These are phyloP conservation scores for Xyliphius kryptos DNA, from an alignment of 2,113 vertebrate species.

Conservation along the genomic window DNA sequence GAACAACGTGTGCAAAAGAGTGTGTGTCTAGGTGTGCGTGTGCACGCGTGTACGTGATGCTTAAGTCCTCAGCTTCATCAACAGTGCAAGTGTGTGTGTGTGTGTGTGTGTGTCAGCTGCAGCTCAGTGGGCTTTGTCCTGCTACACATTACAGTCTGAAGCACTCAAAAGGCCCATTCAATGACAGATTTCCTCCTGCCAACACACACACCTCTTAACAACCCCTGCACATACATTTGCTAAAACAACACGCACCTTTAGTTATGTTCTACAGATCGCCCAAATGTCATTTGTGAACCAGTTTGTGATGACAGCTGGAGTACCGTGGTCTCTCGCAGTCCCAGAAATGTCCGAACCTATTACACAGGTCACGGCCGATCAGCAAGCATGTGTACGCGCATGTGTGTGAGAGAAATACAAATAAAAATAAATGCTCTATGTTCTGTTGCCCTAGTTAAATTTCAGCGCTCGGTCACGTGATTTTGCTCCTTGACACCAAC, in stretches of 20 bases:
- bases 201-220: constrained; percentile 17
- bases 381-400: background rate
- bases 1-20: too few species aligned
- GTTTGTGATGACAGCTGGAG: constrained; percentile 28
- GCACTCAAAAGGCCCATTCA: constrained; percentile 75
- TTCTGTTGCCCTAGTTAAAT: too few species aligned
- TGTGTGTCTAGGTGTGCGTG: too few species aligned
- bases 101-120: constrained; percentile 50
- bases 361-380: constrained; percentile 16
- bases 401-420: too few species aligned
- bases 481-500: too few species aligned
- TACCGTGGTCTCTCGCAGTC: background rate
- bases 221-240: constrained; percentile 58
- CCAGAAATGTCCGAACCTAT: constrained; percentile 2
- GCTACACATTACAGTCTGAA: constrained; percentile 74
- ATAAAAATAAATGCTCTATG: too few species aligned
- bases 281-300: constrained; percentile 15
- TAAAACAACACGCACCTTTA: constrained; percentile 3
- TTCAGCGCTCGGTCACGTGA: too few species aligned
- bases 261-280: constrained; percentile 2
- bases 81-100: background rate
- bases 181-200: constrained; percentile 48
- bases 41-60: too few species aligned
- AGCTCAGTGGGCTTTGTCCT: constrained; percentile 72
- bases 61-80: too few species aligned